phyloP scores from a whole-genome alignment of 1,140 invertebrate species.

The Scaptodrosophila lebanonensis region DNA sequence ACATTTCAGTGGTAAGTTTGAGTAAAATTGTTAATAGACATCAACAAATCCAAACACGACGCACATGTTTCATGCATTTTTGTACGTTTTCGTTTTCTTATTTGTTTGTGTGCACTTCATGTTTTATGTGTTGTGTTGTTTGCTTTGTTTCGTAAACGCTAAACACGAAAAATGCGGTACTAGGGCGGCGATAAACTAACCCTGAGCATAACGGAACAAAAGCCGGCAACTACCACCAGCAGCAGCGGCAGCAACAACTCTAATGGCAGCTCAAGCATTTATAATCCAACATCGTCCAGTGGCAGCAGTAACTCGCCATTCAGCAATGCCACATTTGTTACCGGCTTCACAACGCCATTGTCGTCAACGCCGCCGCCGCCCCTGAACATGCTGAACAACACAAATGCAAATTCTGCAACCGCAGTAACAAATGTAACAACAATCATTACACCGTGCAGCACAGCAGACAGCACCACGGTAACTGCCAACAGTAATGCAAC shows the following conservation, averaged over 20 bases:
- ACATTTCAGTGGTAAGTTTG: slow-evolving; percentile 86
- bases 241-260: slow-evolving; percentile 20
- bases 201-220: slow-evolving; percentile 80
- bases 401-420: slow-evolving; percentile 22
- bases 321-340: slow-evolving; percentile 62
- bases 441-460: slow-evolving; percentile 45
- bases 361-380: slow-evolving; percentile 57
- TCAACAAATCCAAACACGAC: slow-evolving; percentile 53
- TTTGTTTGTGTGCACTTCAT: slow-evolving; percentile 42
- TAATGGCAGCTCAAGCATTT: slow-evolving; percentile 41
- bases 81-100: slow-evolving; percentile 52
- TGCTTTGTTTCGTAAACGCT: slow-evolving; percentile 40
- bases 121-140: slow-evolving; percentile 22
- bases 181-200: slow-evolving; percentile 87
- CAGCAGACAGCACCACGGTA: slow-evolving; percentile 28
- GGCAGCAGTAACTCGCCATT: slow-evolving; percentile 41
- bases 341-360: slow-evolving; percentile 51
- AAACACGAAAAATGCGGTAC: slow-evolving; percentile 19
- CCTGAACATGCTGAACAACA: slow-evolving; percentile 47
- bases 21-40: not conserved
- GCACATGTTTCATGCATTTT: slow-evolving; percentile 68
- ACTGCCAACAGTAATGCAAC: slow-evolving; percentile 22
- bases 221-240: slow-evolving; percentile 44
- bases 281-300: slow-evolving; percentile 20
- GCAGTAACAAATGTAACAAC: slow-evolving; percentile 53